Evolutionary conservation across 2,113 vertebrate species (phyloP).

Genomic region (Agapornis roseicollis): DNA sequence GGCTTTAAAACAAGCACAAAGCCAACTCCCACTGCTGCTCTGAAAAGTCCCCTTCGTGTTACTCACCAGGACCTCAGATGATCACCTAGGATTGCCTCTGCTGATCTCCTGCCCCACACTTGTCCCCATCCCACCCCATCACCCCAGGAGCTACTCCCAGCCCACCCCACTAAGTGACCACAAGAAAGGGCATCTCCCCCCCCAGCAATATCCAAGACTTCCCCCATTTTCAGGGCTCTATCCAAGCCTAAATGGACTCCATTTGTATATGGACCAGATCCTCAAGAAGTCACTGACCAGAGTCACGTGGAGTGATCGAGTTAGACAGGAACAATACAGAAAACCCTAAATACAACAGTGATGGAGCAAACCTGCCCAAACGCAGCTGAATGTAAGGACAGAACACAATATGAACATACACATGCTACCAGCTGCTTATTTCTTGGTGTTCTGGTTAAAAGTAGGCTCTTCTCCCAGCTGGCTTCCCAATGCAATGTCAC

Average conservation of each 20-base stretch:
- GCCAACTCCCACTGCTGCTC: neutral
- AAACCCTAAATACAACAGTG: neutral
- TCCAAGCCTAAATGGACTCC: neutral
- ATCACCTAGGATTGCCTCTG: neutral
- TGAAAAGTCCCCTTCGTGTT: neutral
- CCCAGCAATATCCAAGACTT: neutral
- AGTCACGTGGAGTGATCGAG: neutral
- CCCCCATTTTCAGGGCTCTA: neutral
- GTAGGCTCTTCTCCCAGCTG: neutral
- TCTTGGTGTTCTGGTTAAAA: conserved; percentile 29
- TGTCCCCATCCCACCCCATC: neutral
- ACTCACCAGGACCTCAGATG: neutral
- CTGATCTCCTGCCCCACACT: neutral
- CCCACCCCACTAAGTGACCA: neutral
- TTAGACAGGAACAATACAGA: neutral
- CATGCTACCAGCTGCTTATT: conserved; percentile 35
- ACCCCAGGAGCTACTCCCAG: neutral
- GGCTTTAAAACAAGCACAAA: neutral
- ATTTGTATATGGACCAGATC: neutral
- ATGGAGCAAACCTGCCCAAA: conserved; percentile 30
- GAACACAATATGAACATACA: neutral
- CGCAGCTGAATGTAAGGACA: conserved; percentile 14
- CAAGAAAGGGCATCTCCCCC: neutral
- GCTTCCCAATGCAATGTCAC: neutral
- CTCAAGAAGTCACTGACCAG: neutral